Base-by-base conservation (phyloP, 2,797 vertebrate genomes). In the Amphiprion clarkii region DNA sequence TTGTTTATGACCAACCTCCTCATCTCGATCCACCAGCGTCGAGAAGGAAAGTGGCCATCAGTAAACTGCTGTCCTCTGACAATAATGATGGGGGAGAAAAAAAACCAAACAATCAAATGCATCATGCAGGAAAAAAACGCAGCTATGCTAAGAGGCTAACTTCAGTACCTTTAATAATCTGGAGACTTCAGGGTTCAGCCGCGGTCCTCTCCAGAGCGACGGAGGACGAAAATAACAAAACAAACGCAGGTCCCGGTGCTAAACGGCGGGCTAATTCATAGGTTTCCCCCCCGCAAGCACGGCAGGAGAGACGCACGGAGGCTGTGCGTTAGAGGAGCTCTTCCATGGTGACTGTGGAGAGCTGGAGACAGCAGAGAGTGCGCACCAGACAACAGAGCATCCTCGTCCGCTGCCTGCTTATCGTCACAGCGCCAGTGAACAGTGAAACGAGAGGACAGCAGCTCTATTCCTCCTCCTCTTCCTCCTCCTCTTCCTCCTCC, bases 121-220 rank as follows among this genome's bases (percentile, higher is more conserved):
- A 46, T 16, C 69, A 65, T 74, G 71, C 59, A 58, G 68, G 56
- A 19, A 74, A 70, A 68, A 31, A 31, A 31, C 31, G 86, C 79
- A 69, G 89, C 91, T 79, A 92, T 84, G 91, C 91, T 94, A 93
- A 90, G 72, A 78, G 77, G 93, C 93, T 93, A 91, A 92, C 84
- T 91, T 88, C 63, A 67, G 81, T 94, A 95, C 93, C 93, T 89
- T 53, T 71, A 51, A 67, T 64, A 71, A 62, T 81, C 85, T 82
- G 90, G 84, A 92, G 90, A 92, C 91, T 92, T 91, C 65, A 36
- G 17, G 65, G 55, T 88, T 89, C 77, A 74, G 88, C 85, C 84
- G 86, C 83, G 76, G 74, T 87, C 87, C 85, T 82, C 81, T 76
- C 89, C 91, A 46, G 78, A 36, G 84, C 66, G 79, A 82, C 74